Evolutionary conservation across 1,140 invertebrate genomes (phyloP).

Genomic region (Zophobas morio): DNA sequence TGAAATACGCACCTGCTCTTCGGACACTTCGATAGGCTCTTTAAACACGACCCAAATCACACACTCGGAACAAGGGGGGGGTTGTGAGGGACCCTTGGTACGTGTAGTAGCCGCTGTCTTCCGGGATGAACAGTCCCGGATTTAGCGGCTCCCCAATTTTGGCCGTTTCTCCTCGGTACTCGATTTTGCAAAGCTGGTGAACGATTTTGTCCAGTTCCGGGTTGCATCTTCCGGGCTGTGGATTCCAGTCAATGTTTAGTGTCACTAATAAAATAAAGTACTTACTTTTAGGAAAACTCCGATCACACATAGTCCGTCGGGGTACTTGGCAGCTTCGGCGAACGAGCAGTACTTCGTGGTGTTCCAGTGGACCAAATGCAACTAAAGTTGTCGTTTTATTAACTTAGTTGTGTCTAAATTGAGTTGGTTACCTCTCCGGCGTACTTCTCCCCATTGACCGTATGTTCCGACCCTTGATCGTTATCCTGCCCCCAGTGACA

Average conservation of each 20-base stretch:
- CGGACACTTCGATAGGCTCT: conserved; percentile 89
- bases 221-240: conserved; percentile 82
- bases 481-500: conserved; percentile 92
- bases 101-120: conserved; percentile 90
- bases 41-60: conserved; percentile 99
- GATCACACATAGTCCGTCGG: conserved; percentile 91
- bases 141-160: conserved; percentile 80
- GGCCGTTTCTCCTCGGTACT: conserved; percentile 82
- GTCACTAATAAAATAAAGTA: conserved; percentile 34
- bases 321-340: conserved; percentile 83
- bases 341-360: conserved; percentile 86
- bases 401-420: too few relatives aligned
- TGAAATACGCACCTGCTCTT: conserved; percentile 82
- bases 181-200: conserved; percentile 71
- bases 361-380: conserved; percentile 97
- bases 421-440: conserved; percentile 82
- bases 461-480: conserved; percentile 90
- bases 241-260: conserved; percentile 50
- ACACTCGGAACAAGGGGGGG: conserved; percentile 94
- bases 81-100: conserved; percentile 98
- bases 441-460: conserved; percentile 89
- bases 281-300: conserved; percentile 90
- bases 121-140: conserved; percentile 80
- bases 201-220: conserved; percentile 76
- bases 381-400: conserved; percentile 66